Evolutionary conservation across 1,140 invertebrate genomes (phyloP).

Genomic region (Plectus sambesii): DNA sequence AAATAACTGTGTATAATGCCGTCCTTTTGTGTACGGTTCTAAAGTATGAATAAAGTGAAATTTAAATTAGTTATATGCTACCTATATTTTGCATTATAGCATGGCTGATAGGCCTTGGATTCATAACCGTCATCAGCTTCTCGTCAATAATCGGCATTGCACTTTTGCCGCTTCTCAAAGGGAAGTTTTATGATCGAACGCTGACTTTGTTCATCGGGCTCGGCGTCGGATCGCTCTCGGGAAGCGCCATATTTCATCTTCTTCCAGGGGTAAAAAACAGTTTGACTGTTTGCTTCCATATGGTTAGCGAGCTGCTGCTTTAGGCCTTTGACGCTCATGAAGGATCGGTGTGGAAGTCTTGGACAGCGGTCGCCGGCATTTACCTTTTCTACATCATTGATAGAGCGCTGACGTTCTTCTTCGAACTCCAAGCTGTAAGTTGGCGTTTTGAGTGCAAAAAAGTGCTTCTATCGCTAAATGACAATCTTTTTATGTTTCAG

Average conservation of each 20-base stretch:
- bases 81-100: no score
- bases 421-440: constrained; percentile 38
- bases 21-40: no score
- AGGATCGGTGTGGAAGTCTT: constrained; percentile 33
- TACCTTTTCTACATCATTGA: constrained; percentile 44
- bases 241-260: constrained; percentile 56
- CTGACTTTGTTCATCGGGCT: constrained; percentile 57
- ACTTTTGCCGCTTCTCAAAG: constrained; percentile 55
- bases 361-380: constrained; percentile 38
- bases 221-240: constrained; percentile 57
- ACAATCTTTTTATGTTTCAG: no score
- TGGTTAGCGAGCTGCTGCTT: constrained; percentile 30
- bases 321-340: constrained; percentile 22
- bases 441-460: background rate
- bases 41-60: no score
- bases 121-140: constrained; percentile 56
- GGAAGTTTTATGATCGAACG: constrained; percentile 52
- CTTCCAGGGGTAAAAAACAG: no score
- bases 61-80: no score
- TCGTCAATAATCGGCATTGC: constrained; percentile 56
- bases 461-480: background rate
- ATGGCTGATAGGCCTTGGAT: constrained; percentile 55
- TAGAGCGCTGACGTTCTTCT: constrained; percentile 41
- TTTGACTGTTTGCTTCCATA: constrained; percentile 30
- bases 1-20: no score